phyloP scores from a whole-genome alignment of 2,113 vertebrate genomes.

The Dryoscopus gambensis region DNA sequence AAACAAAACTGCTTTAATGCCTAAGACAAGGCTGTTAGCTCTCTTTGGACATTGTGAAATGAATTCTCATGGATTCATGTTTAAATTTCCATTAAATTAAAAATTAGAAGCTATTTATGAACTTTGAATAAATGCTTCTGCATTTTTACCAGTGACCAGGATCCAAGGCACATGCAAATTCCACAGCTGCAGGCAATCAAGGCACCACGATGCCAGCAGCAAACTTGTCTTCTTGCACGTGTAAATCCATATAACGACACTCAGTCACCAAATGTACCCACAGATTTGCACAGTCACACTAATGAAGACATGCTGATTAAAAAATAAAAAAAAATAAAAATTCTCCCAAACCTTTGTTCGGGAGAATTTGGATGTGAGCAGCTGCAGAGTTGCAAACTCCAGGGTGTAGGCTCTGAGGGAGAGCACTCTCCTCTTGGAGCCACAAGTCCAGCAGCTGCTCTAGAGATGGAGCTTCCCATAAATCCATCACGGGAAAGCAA shows the following conservation, averaged over 20 bases:
- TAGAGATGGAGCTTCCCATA: neutral
- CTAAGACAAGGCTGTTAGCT: neutral
- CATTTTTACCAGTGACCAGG: neutral
- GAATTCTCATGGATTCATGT: neutral
- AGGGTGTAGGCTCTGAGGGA: neutral
- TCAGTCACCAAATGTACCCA: neutral
- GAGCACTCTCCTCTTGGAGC: neutral
- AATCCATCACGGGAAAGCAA: neutral
- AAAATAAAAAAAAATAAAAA: no score
- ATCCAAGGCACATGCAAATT: neutral
- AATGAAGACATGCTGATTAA: neutral
- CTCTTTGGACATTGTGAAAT: neutral
- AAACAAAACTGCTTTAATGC: neutral
- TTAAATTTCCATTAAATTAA: neutral
- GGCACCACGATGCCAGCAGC: neutral
- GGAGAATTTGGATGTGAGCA: neutral
- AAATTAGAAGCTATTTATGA: neutral
- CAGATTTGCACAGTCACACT: neutral
- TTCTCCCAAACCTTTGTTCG: neutral
- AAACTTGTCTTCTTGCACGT: neutral
- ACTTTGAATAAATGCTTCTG: neutral
- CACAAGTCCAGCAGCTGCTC: neutral
- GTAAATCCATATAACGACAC: neutral
- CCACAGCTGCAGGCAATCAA: neutral
- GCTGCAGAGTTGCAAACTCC: neutral